Percentiles rank a stretch among this genome's conserved stretches.
Conservation (phyloP, 2,113 vertebrate genomes). For the Macaca mulatta region DNA sequence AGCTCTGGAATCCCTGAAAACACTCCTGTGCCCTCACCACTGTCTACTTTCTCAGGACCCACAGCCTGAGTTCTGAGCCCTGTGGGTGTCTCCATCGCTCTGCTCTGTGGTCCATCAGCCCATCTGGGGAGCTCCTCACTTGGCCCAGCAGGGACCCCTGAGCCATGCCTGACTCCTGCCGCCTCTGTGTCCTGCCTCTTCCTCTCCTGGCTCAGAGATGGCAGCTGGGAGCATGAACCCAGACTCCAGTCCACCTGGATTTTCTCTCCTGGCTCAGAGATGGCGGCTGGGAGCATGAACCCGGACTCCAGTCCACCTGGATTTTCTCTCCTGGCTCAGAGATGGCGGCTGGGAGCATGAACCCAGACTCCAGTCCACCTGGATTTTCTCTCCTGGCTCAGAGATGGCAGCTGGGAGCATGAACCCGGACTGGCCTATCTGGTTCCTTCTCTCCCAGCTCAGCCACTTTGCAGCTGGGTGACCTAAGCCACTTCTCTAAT, state of each 20-base stretch:
- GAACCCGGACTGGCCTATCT: fast-evolving
- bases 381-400: too few species aligned
- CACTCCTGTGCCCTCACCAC: too few species aligned
- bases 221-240: fast-evolving
- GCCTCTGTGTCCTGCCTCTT: neutral
- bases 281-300: fast-evolving
- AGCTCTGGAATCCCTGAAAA: neutral
- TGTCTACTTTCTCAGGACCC: neutral
- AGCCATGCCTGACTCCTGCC: fast-evolving
- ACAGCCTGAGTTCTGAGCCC: neutral
- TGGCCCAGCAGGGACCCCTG: fast-evolving
- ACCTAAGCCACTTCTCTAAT: neutral
- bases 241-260: fast-evolving
- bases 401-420: fast-evolving
- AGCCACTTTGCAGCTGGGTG: neutral
- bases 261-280: too few species aligned
- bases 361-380: fast-evolving
- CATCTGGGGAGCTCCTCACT: fast-evolving
- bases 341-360: fast-evolving
- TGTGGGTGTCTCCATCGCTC: fast-evolving
- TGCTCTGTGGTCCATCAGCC: neutral
- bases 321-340: too few species aligned
- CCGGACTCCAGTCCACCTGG: fast-evolving
- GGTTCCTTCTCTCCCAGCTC: too few species aligned
- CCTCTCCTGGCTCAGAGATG: fast-evolving